These are phyloP conservation scores for Sphaerophoria rueppellii DNA, from an alignment of 2,888 invertebrate genomes.

Conservation along the genomic window DNA sequence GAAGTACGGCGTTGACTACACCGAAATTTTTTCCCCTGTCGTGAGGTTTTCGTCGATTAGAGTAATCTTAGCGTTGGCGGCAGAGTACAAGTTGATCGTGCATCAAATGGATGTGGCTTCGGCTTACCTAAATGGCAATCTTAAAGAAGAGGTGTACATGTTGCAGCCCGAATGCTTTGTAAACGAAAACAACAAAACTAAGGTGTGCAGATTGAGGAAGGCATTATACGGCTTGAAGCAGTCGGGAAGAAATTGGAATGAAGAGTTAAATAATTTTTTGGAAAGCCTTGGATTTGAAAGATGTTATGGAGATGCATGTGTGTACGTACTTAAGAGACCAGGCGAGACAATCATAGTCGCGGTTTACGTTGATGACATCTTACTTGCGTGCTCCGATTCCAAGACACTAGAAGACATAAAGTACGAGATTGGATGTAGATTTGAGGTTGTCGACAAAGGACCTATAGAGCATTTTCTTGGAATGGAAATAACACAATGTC, in stretches of 20 bases:
- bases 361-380: constrained; percentile 57
- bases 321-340: constrained; percentile 8
- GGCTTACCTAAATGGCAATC: constrained; percentile 69
- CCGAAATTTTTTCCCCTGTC: constrained; percentile 51
- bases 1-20: constrained; percentile 68
- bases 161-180: constrained; percentile 65
- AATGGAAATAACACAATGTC: constrained; percentile 30
- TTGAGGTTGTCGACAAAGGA: constrained; percentile 49
- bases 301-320: constrained; percentile 18
- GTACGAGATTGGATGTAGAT: constrained; percentile 8
- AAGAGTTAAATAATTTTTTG: constrained; percentile 1
- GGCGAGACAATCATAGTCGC: constrained; percentile 31
- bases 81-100: constrained; percentile 46
- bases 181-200: constrained; percentile 36
- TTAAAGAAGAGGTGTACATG: constrained; percentile 72
- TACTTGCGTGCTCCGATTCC: constrained; percentile 41
- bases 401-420: constrained; percentile 22
- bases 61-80: constrained; percentile 57
- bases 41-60: constrained; percentile 65
- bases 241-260: constrained; percentile 1
- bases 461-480: constrained; percentile 22
- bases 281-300: constrained; percentile 36
- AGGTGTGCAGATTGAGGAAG: constrained; percentile 71
- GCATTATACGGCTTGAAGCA: constrained; percentile 74
- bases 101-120: constrained; percentile 73